phyloP scores from a whole-genome alignment of 2,888 invertebrate species.

The Melikaiella ostensackeni region DNA sequence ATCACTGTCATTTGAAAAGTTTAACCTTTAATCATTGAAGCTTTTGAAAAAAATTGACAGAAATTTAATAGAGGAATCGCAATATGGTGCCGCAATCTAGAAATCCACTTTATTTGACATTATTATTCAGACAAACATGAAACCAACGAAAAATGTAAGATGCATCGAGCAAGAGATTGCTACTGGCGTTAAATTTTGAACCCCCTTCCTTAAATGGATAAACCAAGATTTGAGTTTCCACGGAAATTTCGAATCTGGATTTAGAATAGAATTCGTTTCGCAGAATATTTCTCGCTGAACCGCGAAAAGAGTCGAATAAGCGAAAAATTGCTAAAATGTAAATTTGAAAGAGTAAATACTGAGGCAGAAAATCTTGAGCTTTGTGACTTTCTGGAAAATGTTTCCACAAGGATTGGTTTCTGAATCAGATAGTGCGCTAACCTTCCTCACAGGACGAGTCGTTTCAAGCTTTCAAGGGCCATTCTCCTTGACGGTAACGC shows the following conservation, averaged over 20 bases:
- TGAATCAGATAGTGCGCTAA: slow-evolving; percentile 11
- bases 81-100: too few species aligned
- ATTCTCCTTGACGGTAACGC: slow-evolving; percentile 6
- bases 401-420: slow-evolving; percentile 8
- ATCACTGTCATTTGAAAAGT: too few species aligned
- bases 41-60: too few species aligned
- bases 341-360: slow-evolving; percentile 23
- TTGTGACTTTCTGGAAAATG: slow-evolving; percentile 12
- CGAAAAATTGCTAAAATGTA: slow-evolving; percentile 23
- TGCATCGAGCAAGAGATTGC: neutral
- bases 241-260: neutral
- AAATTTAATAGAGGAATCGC: neutral
- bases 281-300: neutral
- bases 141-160: neutral
- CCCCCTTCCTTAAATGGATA: neutral
- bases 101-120: neutral
- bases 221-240: slow-evolving; percentile 8
- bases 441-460: neutral
- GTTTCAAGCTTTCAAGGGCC: slow-evolving; percentile 1
- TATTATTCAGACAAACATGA: neutral
- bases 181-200: neutral
- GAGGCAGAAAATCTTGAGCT: slow-evolving; percentile 21
- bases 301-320: slow-evolving; percentile 13
- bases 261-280: slow-evolving; percentile 8
- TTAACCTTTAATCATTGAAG: too few species aligned